Evolutionary conservation across 2,113 vertebrate genomes (phyloP).

Genomic region (Engystomops pustulosus): DNA sequence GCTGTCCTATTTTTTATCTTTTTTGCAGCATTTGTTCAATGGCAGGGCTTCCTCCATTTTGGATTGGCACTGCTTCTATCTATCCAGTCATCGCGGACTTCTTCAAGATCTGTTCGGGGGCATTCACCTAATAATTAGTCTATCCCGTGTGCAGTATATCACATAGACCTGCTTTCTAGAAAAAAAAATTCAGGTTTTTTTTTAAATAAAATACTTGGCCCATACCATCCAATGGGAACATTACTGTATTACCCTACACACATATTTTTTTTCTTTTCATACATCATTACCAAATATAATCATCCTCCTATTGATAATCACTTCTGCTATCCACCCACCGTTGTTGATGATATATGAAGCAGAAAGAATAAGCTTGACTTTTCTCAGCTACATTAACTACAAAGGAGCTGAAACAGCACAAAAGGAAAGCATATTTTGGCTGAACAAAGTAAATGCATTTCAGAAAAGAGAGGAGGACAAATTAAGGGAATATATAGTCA

Average conservation of each 20-base stretch:
- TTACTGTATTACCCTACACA: slow-evolving; percentile 7
- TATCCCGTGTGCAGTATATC: too few species aligned
- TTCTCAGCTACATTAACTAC: slow-evolving; percentile 60
- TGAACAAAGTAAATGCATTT: slow-evolving; percentile 59
- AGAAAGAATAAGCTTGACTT: slow-evolving; percentile 61
- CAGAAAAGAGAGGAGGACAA: slow-evolving; percentile 58
- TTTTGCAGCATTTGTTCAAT: too few species aligned
- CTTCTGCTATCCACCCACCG: slow-evolving; percentile 53
- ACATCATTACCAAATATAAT: slow-evolving; percentile 58
- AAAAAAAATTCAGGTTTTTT: too few species aligned
- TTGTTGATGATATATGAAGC: slow-evolving; percentile 60
- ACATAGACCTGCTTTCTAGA: too few species aligned
- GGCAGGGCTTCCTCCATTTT: too few species aligned
- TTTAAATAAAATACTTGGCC: not conserved
- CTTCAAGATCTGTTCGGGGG: too few species aligned
- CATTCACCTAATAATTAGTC: too few species aligned
- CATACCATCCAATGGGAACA: not conserved
- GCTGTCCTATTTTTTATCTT: too few species aligned
- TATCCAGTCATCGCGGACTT: too few species aligned
- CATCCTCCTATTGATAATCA: slow-evolving; percentile 61
- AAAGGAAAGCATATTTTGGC: slow-evolving; percentile 58
- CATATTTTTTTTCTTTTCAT: slow-evolving; percentile 48
- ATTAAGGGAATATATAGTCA: slow-evolving; percentile 60
- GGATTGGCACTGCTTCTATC: too few species aligned
- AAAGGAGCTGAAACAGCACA: slow-evolving; percentile 60